Conservation (phyloP, 2,113 vertebrate species). For the Scytalopus superciliaris region DNA sequence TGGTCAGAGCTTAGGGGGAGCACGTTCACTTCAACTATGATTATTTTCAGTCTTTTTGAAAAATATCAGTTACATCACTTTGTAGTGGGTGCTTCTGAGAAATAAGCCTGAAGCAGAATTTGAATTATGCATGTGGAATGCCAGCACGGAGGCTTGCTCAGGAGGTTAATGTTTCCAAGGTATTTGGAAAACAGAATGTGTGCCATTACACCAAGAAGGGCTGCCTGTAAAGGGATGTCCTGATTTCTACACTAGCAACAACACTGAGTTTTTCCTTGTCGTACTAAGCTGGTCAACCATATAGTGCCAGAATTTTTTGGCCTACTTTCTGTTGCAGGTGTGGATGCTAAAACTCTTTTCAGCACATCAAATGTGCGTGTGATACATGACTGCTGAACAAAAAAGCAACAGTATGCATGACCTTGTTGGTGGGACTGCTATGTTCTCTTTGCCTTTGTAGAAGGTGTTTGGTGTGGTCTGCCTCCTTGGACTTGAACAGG, state of each 20-base stretch:
- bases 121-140: conserved; percentile 37
- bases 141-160: neutral
- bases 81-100: conserved; percentile 15
- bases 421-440: neutral
- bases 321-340: neutral
- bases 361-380: neutral
- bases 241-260: neutral
- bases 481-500: neutral
- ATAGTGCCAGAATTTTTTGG: neutral
- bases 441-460: neutral
- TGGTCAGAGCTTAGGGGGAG: neutral
- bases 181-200: neutral
- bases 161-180: neutral
- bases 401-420: neutral
- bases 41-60: neutral
- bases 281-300: neutral
- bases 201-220: neutral
- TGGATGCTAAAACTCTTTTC: neutral
- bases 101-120: conserved; percentile 21
- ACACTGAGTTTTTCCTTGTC: neutral
- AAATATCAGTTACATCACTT: neutral
- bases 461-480: neutral
- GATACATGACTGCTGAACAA: neutral
- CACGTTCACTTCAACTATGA: neutral
- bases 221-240: neutral